Base-by-base conservation (phyloP, 1,140 invertebrate genomes). In the Drosophila subpulchrella region DNA sequence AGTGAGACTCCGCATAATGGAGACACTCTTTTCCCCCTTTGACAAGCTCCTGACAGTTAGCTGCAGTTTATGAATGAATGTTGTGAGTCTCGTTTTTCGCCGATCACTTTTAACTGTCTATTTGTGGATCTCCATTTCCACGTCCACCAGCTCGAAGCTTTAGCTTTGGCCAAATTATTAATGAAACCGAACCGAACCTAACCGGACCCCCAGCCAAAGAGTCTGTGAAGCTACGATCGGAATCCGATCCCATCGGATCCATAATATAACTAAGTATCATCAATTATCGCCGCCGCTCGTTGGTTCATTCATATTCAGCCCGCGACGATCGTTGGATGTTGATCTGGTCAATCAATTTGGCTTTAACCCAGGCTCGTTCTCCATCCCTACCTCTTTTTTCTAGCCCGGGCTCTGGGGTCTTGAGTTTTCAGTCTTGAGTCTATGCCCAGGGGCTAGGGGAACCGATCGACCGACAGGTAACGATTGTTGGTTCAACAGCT, bases 331-430 rank as follows among this genome's bases (percentile, higher is more conserved):
- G 73, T 34, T 47, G 48, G 47, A 47, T 62, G 74, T 65, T 60
- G 76, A 84, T 85, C 79, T 83, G 80, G 62, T 83, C 80, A 88
- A 88, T 88, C 84, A 88, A 88, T 88, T 79, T 80, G 84, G 63
- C 84, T 88, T 78, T 85, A 77, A 62, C 47, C 56, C 61, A 46
- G 59, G 12, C 24, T 39, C 5, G 4, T n/a, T 46, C 53, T 59
- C 63, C 27, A 15, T 59, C 12, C 38, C 30, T 44, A 27, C 5
- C 27, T 60, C 46, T 42, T 54, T 34, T 34, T 57, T 17, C 41
- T 20, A 66, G 51, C 61, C 47, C 48, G 41, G 42, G 34, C 36
- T 61, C 32, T 59, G 46, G 47, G 12, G 5, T 46, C 54, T 36
- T 17, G 39, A 27, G 17, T 36, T 27, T 63, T 15, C 6, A 10